Conservation (phyloP, 2,797 vertebrate genomes). For the Cossypha polioptera region DNA sequence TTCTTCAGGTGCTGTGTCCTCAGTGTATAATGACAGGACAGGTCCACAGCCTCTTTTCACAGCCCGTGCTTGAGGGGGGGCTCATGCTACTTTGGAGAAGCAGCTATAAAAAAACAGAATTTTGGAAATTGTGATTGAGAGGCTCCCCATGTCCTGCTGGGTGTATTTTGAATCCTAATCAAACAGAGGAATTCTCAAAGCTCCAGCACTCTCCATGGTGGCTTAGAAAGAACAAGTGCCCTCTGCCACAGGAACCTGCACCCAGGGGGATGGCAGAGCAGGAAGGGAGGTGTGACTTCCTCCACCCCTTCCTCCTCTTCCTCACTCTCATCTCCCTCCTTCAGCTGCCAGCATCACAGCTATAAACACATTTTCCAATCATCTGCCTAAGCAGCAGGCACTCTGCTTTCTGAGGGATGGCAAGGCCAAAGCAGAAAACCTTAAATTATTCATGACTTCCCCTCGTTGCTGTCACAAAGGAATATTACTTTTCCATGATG, state of each 20-base stretch:
- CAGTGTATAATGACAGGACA: background rate
- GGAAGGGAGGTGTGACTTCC: background rate
- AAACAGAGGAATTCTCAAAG: background rate
- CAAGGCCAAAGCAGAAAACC: conserved; percentile 17
- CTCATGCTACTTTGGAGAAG: background rate
- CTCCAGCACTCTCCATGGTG: background rate
- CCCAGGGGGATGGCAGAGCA: background rate
- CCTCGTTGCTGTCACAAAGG: conserved; percentile 21
- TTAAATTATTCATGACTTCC: conserved; percentile 54
- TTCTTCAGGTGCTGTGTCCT: background rate
- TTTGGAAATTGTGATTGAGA: background rate
- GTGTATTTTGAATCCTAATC: background rate
- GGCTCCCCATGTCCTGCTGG: background rate
- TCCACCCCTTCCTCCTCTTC: background rate
- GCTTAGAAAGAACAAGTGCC: background rate
- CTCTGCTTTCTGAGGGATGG: conserved; percentile 1
- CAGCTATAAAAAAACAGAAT: background rate
- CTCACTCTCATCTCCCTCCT: background rate
- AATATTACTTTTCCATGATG: conserved; percentile 28
- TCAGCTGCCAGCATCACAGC: background rate
- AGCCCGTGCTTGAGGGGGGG: background rate
- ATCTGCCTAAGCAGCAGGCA: background rate
- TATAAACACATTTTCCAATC: background rate
- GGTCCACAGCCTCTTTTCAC: background rate
- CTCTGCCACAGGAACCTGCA: background rate